Percentiles rank a stretch among this genome's conserved stretches.
phyloP scores from a whole-genome alignment of 1,140 invertebrate genomes.

The Ganaspis sp. region DNA sequence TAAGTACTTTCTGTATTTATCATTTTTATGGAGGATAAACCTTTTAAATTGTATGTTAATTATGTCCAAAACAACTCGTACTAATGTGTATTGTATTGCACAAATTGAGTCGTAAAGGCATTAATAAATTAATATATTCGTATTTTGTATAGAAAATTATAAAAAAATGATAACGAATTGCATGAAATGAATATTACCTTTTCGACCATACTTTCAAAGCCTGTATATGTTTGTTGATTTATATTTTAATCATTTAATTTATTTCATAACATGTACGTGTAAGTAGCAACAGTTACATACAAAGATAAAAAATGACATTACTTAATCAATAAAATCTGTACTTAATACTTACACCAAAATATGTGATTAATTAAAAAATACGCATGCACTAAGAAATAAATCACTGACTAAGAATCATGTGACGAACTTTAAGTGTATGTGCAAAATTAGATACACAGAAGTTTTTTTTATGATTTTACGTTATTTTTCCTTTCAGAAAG shows the following conservation, averaged over 20 bases:
- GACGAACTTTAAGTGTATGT: background rate
- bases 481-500: no score
- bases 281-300: conserved; percentile 10
- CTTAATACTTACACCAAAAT: background rate
- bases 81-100: background rate
- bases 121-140: background rate
- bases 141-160: background rate
- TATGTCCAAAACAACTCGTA: background rate
- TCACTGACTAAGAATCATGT: background rate
- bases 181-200: background rate
- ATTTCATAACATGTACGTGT: conserved; percentile 4
- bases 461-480: no score
- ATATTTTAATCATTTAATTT: conserved; percentile 32
- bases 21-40: background rate
- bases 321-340: background rate
- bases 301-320: background rate
- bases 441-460: no score
- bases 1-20: background rate
- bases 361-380: background rate
- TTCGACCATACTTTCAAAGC: conserved; percentile 58
- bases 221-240: conserved; percentile 72
- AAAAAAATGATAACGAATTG: background rate
- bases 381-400: background rate
- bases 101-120: background rate
- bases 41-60: no score